phyloP scores from a whole-genome alignment of 2,888 invertebrate species.

The Ryuthela nishihirai region DNA sequence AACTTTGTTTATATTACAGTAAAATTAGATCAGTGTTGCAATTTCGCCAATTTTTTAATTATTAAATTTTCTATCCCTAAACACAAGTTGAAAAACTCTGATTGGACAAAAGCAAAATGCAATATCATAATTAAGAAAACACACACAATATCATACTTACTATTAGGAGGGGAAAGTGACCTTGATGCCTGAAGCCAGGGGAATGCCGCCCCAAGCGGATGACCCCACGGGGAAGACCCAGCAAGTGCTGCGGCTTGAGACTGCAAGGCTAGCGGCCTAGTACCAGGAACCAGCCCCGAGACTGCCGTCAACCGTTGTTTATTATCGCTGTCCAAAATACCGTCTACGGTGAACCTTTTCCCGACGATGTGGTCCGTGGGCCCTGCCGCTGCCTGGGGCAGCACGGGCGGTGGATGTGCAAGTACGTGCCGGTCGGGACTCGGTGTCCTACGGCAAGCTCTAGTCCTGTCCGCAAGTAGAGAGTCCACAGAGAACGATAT shows the following conservation, averaged over 20 bases:
- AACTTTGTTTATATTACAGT: too few species aligned
- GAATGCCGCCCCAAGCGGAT: constrained; percentile 19
- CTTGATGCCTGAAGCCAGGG: constrained; percentile 24
- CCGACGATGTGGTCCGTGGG: too few species aligned
- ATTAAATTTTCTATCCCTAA: too few species aligned
- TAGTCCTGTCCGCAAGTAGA: constrained; percentile 14
- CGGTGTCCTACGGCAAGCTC: constrained; percentile 7
- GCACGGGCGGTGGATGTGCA: constrained; percentile 11
- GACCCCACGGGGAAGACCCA: constrained; percentile 16
- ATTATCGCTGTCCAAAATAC: constrained; percentile 19
- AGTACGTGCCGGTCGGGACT: constrained; percentile 3
- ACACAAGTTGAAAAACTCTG: too few species aligned
- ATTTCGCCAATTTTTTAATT: too few species aligned
- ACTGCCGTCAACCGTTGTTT: constrained; percentile 7
- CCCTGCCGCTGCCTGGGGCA: too few species aligned
- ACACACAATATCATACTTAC: too few species aligned
- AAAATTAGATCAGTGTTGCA: too few species aligned
- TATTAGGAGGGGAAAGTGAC: constrained; percentile 18
- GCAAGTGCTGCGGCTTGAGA: constrained; percentile 15
- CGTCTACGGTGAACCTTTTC: constrained; percentile 19
- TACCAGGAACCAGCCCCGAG: constrained; percentile 6
- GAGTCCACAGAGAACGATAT: constrained; percentile 29
- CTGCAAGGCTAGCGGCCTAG: constrained; percentile 13
- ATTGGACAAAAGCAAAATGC: too few species aligned
- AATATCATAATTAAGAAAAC: too few species aligned